Evolutionary conservation across 1,140 invertebrate genomes (phyloP), one percentile per base, ranked within the genome.

Genomic region (Drosophila sulfurigaster): DNA sequence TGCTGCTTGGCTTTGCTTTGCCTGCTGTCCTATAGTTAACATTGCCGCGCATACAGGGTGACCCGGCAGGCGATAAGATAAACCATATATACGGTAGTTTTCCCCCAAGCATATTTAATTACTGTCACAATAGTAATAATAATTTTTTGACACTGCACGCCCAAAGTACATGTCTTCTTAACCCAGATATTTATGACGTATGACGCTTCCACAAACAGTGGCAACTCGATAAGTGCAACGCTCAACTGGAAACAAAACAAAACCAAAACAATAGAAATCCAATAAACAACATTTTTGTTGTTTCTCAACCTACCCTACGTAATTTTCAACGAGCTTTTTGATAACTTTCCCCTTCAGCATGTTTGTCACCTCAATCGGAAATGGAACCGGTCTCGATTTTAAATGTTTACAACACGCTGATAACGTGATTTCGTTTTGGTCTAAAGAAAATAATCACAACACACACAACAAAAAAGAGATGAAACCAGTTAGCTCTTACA

Each of bases 1-100:
- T 45, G 60, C 38, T 41, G 60, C 30, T 41, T 57, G 38, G 65
- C 49, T 48, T 38, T 58, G 48, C 11, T 25, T 25, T 25, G 65
- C 51, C 68, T 82, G 85, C 68, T 82, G 85, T 68, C 83, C 83
- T 83, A 83, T 89, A 89, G 80, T 83, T 88, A 88, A 89, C 85
- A 88, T 89, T 88, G 85, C 35, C 43, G 13, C 20, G 5, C 56
- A n/a, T 83, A 87, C 83, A 87, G 83, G 83, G 83, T 87, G 82
- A 20, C 66, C 59, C 13, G 32, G 15, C 8, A 5, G 41, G 45
- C 11, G 85, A 88, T 88, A 78, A 88, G 83, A 88, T 88, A 89
- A 88, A 88, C 77, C 51, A 30, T 35, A 41, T 58, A 7, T 13
- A 49, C 41, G 28, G 16, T 49, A 57, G 59, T 58, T 69, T 32